phyloP scores from a whole-genome alignment of 30 jellyfish, hydroid and myxozoan species.

The Hydractinia echinata region DNA sequence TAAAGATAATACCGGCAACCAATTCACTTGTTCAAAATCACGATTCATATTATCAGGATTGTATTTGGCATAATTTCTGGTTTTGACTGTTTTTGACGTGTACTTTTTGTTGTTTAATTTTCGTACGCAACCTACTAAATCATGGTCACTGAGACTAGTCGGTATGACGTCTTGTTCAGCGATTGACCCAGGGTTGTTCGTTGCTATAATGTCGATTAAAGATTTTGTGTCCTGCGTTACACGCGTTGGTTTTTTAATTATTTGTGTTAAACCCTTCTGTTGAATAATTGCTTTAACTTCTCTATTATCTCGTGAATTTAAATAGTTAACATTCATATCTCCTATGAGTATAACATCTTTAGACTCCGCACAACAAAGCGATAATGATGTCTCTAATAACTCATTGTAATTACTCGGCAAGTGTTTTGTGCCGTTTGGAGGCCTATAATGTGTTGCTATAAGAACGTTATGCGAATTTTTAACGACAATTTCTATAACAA shows the following conservation, averaged over 20 bases:
- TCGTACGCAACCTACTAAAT: slow-evolving; percentile 13
- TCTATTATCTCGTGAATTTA: background rate
- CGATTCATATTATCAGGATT: slow-evolving; percentile 10
- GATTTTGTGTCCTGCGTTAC: slow-evolving; percentile 23
- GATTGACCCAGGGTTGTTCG: slow-evolving; percentile 4
- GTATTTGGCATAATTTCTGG: slow-evolving; percentile 4
- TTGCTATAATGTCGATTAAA: slow-evolving; percentile 18
- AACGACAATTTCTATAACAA: slow-evolving; percentile 10
- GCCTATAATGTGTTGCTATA: slow-evolving; percentile 16
- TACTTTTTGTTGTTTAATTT: background rate
- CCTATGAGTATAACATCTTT: slow-evolving; percentile 20
- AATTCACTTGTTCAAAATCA: slow-evolving; percentile 13
- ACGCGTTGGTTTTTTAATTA: slow-evolving; percentile 15
- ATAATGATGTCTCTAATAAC: background rate
- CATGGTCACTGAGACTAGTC: slow-evolving; percentile 20
- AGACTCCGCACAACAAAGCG: background rate
- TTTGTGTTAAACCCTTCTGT: background rate
- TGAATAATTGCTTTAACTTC: background rate
- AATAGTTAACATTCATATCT: background rate
- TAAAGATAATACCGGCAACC: slow-evolving; percentile 23
- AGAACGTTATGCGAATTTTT: slow-evolving; percentile 4
- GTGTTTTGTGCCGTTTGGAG: slow-evolving; percentile 22
- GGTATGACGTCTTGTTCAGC: background rate
- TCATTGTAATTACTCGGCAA: background rate
- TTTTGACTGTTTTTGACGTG: slow-evolving; percentile 8